Base-by-base conservation (phyloP, 2,888 invertebrate genomes). In the Pachydiplax longipennis region DNA sequence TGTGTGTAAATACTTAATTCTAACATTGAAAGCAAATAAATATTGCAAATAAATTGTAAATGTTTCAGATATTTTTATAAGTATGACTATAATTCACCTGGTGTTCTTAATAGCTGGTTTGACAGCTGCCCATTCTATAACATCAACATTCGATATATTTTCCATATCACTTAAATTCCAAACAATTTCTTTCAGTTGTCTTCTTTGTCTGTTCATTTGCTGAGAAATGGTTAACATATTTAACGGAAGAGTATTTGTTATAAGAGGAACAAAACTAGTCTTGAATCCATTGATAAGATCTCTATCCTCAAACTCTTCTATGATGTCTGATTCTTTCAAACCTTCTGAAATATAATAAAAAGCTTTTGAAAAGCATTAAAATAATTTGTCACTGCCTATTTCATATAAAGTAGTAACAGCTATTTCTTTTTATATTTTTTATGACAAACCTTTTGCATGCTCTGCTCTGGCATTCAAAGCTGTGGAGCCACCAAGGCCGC, bases 281-380 rank as follows among this genome's bases (percentile, higher is more conserved):
- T 87, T 87, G 2, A 87, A 37, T n/a, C 87, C 87, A 87, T 61
- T 87, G 3, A 87, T 87, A 22, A 87, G 61, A 65, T 87, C 87
- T 87, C 87, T 87, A 37, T 87, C 87, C 22, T 87, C 87, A 61
- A 87, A 87, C 53, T 87, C 87, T 13, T 87, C 87, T 37, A 87
- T n/a, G 37, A 37, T 35, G 37, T 87, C 58, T 37, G 58, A n/a
- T 61, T n/a, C 87, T 61, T 87, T 65, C 58, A 87, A 37, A 87
- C 31, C 65, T 37, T 65, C 87, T 87, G 61, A 37, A 35, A 87
- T 25, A 61, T 58, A 37, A 65, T 37, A n/a, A 65, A 87, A 58
- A 2, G 53, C 1, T 53, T 53, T 53, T 44, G 10, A 48, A 44
- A 44, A 6, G 1, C 44, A 18, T 18, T 53, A 53, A 53, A 2